Evolutionary conservation across 2,888 invertebrate genomes (phyloP), one percentile per base, ranked within the genome.

Genomic region (Danaus chrysippus): DNA sequence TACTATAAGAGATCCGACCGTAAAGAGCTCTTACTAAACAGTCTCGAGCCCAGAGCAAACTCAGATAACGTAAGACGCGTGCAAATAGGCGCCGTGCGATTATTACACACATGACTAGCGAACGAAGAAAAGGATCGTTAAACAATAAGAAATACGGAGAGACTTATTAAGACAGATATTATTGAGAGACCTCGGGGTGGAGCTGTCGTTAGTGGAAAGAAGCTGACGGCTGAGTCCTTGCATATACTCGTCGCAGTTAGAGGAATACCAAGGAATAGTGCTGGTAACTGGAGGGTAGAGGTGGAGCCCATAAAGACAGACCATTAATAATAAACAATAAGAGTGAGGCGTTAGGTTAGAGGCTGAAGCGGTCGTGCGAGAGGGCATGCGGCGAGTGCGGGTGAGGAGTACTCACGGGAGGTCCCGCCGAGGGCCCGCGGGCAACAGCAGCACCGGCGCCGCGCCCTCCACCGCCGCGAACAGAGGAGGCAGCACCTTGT

Each of bases 401-500:
- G 44, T 44, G 64, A 61, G 61, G 19, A 54, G 76, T 83, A 87
- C 87, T 87, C 85, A 87, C 87, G 79, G 74, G 67, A 81, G 71
- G 60, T 69, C 71, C 66, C 67, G 49, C 59, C 76, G 79, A 64
- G 75, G 79, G 64, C 83, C 70, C 66, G 83, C 74, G 68, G 79
- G 77, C 71, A 76, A 81, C 78, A 82, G 81, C 80, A 82, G 80
- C 74, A 79, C 78, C 72, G 75, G 76, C 68, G 70, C 75, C 72
- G 73, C 74, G 68, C 76, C 76, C 82, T 86, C 87, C 78, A 86
- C 83, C 72, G 86, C 85, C 76, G 87, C 87, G 85, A 81, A 87
- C 82, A 87, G 86, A 82, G 88, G 84, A 77, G 87, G 87, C 82
- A 88, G 86, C 83, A 80, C 87, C 84, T 81, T 82, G 84, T 83